These are phyloP conservation scores for Temnothorax ravouxi DNA, from an alignment of 2,888 invertebrate genomes.

Conservation along the genomic window DNA sequence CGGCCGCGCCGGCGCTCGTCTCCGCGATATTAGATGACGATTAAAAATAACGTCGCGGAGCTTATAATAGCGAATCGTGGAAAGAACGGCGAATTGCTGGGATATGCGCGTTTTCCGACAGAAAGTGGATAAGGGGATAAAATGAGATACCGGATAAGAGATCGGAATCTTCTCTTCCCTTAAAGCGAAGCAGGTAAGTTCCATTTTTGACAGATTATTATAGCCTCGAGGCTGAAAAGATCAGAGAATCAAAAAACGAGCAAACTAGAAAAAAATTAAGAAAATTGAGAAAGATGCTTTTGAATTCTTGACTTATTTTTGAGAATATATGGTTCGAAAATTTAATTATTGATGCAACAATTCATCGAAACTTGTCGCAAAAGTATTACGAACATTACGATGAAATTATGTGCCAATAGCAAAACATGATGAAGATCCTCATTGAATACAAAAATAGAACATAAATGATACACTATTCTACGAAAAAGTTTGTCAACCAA, in stretches of 20 bases:
- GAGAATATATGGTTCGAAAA: neutral
- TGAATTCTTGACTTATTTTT: neutral
- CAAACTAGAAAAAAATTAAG: neutral
- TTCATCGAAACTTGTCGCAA: neutral
- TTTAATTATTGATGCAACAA: neutral
- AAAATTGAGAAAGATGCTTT: neutral
- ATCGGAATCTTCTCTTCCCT: neutral
- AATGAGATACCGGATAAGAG: neutral
- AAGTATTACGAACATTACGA: neutral
- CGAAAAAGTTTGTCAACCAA: neutral
- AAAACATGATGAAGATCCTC: neutral
- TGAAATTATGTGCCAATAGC: neutral
- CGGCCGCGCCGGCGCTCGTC: conserved; percentile 19
- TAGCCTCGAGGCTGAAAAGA: neutral
- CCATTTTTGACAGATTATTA: conserved; percentile 24
- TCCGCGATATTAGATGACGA: conserved; percentile 11
- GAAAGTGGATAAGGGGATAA: conserved; percentile 6
- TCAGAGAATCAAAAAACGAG: neutral
- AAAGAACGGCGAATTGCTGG: neutral
- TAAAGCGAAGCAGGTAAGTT: neutral
- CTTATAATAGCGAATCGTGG: conserved; percentile 37
- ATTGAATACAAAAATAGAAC: neutral
- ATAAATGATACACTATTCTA: neutral
- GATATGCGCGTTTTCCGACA: neutral
- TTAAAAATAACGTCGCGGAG: conserved; percentile 27